A percentile compares a stretch with the other conserved stretches of the same genome.
Evolutionary conservation across 2,888 invertebrate genomes (phyloP).

Genomic region (Pemphredon lugubris): DNA sequence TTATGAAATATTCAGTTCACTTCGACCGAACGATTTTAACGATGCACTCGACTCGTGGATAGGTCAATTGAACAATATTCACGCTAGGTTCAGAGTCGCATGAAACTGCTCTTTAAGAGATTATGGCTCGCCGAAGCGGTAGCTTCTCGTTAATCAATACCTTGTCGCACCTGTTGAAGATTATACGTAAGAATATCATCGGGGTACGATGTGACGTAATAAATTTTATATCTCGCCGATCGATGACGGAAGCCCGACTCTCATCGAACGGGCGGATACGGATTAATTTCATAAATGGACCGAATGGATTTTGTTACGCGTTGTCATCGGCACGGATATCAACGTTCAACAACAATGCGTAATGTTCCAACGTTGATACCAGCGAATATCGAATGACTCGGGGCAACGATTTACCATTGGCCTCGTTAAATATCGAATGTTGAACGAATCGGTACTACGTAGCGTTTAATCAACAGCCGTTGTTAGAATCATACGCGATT

Average conservation of each 20-base stretch:
- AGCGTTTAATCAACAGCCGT: constrained; percentile 29
- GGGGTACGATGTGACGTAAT: neutral
- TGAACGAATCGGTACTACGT: constrained; percentile 37
- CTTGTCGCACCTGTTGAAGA: constrained; percentile 7
- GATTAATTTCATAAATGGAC: constrained; percentile 26
- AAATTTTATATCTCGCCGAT: neutral
- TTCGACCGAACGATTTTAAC: too few relatives aligned
- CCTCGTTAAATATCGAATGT: constrained; percentile 43
- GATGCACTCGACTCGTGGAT: too few relatives aligned
- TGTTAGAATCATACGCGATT: constrained; percentile 20
- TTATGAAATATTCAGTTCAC: too few relatives aligned
- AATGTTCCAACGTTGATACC: neutral
- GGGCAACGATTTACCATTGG: constrained; percentile 16
- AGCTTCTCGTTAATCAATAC: neutral
- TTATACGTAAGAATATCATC: neutral
- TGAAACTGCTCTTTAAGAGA: too few relatives aligned
- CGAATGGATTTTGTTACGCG: constrained; percentile 10
- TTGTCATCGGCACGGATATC: constrained; percentile 11
- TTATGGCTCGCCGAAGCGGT: too few relatives aligned
- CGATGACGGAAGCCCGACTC: neutral
- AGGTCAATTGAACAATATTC: too few relatives aligned
- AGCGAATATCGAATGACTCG: constrained; percentile 2
- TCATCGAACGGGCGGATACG: neutral
- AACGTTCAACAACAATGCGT: constrained; percentile 1
- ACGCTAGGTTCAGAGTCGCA: too few relatives aligned